A percentile compares a stretch with the other conserved stretches of the same genome.
These are phyloP conservation scores for Periplaneta americana DNA, from an alignment of 1,140 invertebrate genomes.

Conservation along the genomic window DNA sequence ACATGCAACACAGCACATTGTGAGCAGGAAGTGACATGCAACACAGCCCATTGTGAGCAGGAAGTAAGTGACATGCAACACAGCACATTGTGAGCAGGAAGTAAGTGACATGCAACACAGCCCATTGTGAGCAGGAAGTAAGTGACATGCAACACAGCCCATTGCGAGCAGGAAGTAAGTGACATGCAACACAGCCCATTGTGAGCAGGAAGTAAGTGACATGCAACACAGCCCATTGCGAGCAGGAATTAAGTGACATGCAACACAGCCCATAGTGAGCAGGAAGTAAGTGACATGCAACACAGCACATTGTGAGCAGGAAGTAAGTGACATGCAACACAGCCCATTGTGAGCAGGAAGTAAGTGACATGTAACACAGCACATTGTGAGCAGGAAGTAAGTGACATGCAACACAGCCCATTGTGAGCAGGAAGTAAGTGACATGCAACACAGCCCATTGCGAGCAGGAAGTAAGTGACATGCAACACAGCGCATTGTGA, in stretches of 20 bases:
- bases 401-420: slow-evolving; percentile 34
- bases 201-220: background rate
- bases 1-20: background rate
- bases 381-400: background rate
- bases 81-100: background rate
- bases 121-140: background rate
- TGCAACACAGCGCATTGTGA: slow-evolving; percentile 11
- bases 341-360: background rate
- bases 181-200: slow-evolving; percentile 32
- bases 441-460: background rate
- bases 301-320: background rate
- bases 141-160: background rate
- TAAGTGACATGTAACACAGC: background rate
- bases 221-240: background rate
- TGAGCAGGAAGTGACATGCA: slow-evolving; percentile 36
- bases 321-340: slow-evolving; percentile 39
- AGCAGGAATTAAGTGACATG: slow-evolving; percentile 41
- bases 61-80: background rate
- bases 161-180: background rate
- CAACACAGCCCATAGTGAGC: background rate
- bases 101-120: slow-evolving; percentile 36
- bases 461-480: slow-evolving; percentile 38
- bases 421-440: background rate
- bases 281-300: background rate
- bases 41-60: background rate